Evolutionary conservation across 2,113 vertebrate species (phyloP).

Genomic region (Melospiza georgiana): DNA sequence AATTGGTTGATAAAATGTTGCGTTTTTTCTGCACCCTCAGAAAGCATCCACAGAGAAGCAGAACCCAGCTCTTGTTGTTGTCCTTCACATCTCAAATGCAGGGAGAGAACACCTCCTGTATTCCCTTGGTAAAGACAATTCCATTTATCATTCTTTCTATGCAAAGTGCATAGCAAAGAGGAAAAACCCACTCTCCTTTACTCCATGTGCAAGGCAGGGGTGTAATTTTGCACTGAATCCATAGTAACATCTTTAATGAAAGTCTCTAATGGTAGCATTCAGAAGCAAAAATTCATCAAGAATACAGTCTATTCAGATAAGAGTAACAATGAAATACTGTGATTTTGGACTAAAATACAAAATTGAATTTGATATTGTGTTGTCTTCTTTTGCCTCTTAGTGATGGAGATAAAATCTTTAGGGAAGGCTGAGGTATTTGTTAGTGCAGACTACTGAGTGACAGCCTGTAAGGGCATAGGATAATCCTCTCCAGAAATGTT

Average conservation of each 20-base stretch:
- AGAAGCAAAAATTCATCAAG: neutral
- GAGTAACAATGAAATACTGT: neutral
- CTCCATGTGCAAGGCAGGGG: neutral
- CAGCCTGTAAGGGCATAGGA: neutral
- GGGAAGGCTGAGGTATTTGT: neutral
- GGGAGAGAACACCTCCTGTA: neutral
- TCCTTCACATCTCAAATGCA: neutral
- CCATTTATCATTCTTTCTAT: neutral
- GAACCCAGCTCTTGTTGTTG: neutral
- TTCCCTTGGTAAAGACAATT: neutral
- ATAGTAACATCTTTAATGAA: neutral
- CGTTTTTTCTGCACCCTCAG: neutral
- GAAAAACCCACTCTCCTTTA: neutral
- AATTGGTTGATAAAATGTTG: neutral
- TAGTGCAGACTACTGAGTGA: neutral
- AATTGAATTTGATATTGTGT: neutral
- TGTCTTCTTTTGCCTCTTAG: neutral
- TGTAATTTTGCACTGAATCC: neutral
- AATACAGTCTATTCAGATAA: neutral
- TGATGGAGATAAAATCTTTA: neutral
- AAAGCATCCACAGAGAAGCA: neutral
- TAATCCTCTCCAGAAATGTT: neutral
- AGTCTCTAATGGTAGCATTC: neutral
- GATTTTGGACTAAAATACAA: neutral
- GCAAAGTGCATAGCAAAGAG: neutral